Base-by-base conservation (phyloP, 2,113 vertebrate species). In the Nettapus auritus region DNA sequence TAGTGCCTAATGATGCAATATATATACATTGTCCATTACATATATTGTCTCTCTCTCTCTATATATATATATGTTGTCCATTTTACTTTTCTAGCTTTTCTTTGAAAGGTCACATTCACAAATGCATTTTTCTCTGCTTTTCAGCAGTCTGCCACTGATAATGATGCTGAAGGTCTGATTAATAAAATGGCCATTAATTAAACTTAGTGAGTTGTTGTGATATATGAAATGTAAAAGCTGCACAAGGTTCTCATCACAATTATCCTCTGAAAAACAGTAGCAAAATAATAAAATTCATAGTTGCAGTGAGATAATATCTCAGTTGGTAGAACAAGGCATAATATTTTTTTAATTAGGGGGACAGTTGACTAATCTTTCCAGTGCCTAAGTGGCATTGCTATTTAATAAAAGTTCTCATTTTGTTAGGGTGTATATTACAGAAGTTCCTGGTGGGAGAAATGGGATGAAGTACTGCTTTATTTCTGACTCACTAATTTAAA, bases 361-460 rank as follows among this genome's bases (percentile, higher is more conserved):
- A 57, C 80, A 21, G 9, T 81, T 91, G 21, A 50, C 90, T 95
- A 90, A 90, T 81, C 33, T 81, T 5, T 38, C 18, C 20, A 55
- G 69, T 80, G 55, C 59, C 64, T 81, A 83, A 80, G 82, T 55
- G 67, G 3, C n/a, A 82, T 48, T 59, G 31, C 2, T 77, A 34
- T 85, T 66, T 73, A 95, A 91, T 95, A 90, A 82, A 21, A 53
- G 20, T 29, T 86, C 85, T 69, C 21, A 9, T 88, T 93, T 80
- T 86, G 10, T 13, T 55, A 62, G 57, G 46, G 55, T 57, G 18
- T 62, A 63, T 19, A n/a, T 7, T 23, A 31, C 36, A 69, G 44
- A 93, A 80, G 11, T 55, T 93, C 67, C 71, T 88, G 17, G 11
- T 85, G 60, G 68, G 78, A 92, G 15, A 92, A 83, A 19, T 17